Evolutionary conservation across 2,113 vertebrate species (phyloP), one percentile per base, ranked within the genome.

Genomic region (Haemorhous mexicanus): DNA sequence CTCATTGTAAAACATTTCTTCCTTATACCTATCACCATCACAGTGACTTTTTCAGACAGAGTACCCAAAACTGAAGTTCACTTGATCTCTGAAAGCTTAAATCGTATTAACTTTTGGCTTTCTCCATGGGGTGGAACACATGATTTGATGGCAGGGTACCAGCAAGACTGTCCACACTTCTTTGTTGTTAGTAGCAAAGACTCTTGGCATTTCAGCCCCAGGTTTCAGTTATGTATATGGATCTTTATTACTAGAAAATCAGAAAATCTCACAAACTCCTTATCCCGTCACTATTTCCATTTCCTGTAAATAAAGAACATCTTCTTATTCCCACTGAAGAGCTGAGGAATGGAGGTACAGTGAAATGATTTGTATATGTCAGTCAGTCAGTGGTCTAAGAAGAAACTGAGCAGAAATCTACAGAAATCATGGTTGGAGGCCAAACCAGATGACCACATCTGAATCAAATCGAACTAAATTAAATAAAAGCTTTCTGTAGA

Each of bases 401-500:
- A 90, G 85, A 76, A 93, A 69, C 21, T 50, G 59, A 83, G 50
- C 18, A 30, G 44, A 35, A 14, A 64, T 55, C 50, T 69, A 69
- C 53, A 83, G 50, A 91, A 87, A 89, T 77, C 23, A 39, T 77
- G 33, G 21, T 16, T 63, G 52, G 30, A 89, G 84, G 61, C 55
- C 83, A 92, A 92, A 78, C 33, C 56, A 92, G 64, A 93, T 87
- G 86, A 95, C 86, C 80, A 94, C 0, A 0, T 87, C 73, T 88
- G 70, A 96, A 94, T 41, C 70, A 76, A 90, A 93, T 43, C 0
- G 0, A 92, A 90, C 83, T 59, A 59, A 89, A 94, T 93, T 67
- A 89, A 93, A 89, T 81, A 78, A 86, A 70, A 50, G 33, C 46
- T 75, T 91, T 92, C 77, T 94, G 76, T 68, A 68, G 61, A 41